Percentiles rank a stretch among this genome's conserved stretches.
Conservation (phyloP, 2,888 invertebrate genomes). For the Acleris laterana region DNA sequence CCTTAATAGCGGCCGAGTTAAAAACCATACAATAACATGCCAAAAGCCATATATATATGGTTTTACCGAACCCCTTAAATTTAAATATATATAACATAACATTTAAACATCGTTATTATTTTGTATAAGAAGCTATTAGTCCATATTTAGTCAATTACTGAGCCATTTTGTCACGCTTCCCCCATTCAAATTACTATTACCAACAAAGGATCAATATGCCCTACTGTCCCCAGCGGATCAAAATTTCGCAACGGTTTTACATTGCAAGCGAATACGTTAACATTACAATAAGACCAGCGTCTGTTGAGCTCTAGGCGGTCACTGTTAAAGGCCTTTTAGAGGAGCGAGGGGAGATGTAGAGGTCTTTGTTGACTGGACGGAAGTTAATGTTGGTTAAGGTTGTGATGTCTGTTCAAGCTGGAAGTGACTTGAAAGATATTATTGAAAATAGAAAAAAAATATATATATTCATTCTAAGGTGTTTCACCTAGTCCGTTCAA, state of each 20-base stretch:
- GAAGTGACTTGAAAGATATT: conserved; percentile 39
- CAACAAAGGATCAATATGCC: not conserved
- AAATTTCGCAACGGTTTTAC: conserved; percentile 59
- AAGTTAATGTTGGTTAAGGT: conserved; percentile 53
- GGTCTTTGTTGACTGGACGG: conserved; percentile 51
- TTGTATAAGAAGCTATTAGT: not conserved
- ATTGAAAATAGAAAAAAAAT: not conserved
- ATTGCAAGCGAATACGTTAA: conserved; percentile 58
- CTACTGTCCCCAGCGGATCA: conserved; percentile 46
- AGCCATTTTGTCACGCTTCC: not conserved
- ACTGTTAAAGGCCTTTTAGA: conserved; percentile 31
- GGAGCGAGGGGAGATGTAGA: conserved; percentile 24
- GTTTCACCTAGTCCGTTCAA: no score
- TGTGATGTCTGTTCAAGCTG: conserved; percentile 38
- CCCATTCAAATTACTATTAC: no score
- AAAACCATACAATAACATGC: no score
- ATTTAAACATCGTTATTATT: no score
- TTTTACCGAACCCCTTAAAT: no score
- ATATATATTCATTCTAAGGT: no score
- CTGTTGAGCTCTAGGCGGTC: conserved; percentile 41
- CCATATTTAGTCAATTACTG: not conserved
- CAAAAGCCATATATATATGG: no score
- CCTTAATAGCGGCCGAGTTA: no score
- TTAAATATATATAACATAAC: no score
- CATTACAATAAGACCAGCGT: conserved; percentile 59